Evolutionary conservation across 2,797 vertebrate genomes (phyloP), one percentile per base, ranked within the genome.

Genomic region (Alosa sapidissima): DNA sequence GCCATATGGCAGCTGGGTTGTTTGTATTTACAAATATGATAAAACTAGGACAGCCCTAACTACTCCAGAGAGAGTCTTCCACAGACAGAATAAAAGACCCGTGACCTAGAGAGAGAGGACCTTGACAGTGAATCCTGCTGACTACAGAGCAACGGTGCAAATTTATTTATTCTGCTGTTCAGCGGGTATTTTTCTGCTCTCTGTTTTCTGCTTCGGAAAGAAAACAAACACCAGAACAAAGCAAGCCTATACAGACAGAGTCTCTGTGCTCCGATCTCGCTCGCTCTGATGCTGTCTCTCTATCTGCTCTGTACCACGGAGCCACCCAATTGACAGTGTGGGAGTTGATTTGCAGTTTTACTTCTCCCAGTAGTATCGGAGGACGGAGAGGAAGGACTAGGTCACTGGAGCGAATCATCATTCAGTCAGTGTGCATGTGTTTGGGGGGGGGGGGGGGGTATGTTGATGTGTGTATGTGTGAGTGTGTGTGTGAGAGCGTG

Each of bases 61-160:
- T 72, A 82, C 81, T 75, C 87, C 84, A 81, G 49, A 84, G 83
- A 86, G 85, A 84, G 78, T 68, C 11, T 75, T 60, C 48, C 24
- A 54, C 28, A 87, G 81, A 86, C 49, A 13, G 48, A 82, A 82
- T 62, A 85, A 88, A 86, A 81, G 83, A 83, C 45, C 81, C 45
- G 60, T 83, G 85, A 84, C 78, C 75, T 21, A 81, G 60, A 81
- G 24, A 85, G 60, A 33, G 52, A 24, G 49, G 54, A 81, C 36
- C 55, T 84, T 88, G 88, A 89, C 87, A 83, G 81, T 33, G 84
- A 86, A 88, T 84, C 84, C 86, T 83, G 82, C 82, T 83, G 84
- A 86, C 87, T 87, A 85, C 60, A 82, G 83, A 86, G 54, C 24
- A 72, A 82, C 47, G 47, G 81, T 13, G 54, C 72, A 78, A 2